A percentile compares a stretch with the other conserved stretches of the same genome.
These are phyloP conservation scores for Campylomormyrus tamandua DNA, from an alignment of 2,113 vertebrate genomes.

Conservation along the genomic window DNA sequence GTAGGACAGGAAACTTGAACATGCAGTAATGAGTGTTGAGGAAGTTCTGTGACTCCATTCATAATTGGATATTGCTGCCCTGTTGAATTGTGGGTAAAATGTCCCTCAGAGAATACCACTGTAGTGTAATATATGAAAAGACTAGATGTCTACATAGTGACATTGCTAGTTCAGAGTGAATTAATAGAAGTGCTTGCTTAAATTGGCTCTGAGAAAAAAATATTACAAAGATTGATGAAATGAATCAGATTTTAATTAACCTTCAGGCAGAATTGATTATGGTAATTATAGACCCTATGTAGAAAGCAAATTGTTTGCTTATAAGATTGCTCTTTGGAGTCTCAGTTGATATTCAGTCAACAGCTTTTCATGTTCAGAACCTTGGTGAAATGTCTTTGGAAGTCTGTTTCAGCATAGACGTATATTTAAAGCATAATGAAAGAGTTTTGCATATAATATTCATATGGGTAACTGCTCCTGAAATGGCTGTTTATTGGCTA, in stretches of 20 bases:
- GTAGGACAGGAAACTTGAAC: not conserved
- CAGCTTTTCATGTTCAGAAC: conserved; percentile 1
- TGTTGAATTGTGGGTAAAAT: not conserved
- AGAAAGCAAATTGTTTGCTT: conserved; percentile 16
- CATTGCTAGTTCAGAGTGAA: not conserved
- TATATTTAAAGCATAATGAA: not conserved
- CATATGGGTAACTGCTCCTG: not conserved
- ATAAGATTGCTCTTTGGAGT: not conserved
- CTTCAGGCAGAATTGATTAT: conserved; percentile 21
- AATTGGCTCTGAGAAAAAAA: conserved; percentile 9
- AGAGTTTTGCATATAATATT: not conserved
- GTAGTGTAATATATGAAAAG: not conserved
- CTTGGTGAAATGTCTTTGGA: not conserved
- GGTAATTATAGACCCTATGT: conserved; percentile 15
- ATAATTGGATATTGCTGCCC: too few species aligned
- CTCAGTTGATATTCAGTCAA: not conserved
- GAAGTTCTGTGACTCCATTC: not conserved
- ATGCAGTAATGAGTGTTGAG: not conserved
- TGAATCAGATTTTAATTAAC: conserved; percentile 23
- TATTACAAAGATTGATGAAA: conserved; percentile 15
- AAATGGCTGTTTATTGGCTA: not conserved
- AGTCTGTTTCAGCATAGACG: not conserved
- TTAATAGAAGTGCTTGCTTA: not conserved
- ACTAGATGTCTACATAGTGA: not conserved
- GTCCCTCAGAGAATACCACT: not conserved